These are phyloP conservation scores for Hyperoplus lanceolatus DNA, from an alignment of 2,797 vertebrate species.

Conservation along the genomic window DNA sequence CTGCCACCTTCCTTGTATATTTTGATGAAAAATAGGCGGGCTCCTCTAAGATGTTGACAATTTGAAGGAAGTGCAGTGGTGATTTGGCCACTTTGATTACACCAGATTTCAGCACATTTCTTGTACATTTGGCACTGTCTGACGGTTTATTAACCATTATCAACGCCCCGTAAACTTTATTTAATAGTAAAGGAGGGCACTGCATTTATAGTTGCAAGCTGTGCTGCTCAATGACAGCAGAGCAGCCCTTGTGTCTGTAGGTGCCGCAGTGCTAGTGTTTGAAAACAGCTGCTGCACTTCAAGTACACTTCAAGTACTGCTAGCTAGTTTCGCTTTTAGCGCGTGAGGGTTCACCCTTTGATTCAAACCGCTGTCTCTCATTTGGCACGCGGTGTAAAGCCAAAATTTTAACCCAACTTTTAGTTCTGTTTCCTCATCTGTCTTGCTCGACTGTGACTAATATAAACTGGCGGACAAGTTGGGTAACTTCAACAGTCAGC, in stretches of 20 bases:
- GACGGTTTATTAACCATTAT: neutral
- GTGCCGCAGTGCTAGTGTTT: constrained; percentile 1
- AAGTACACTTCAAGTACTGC: neutral
- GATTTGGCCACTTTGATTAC: neutral
- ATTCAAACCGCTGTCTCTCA: constrained; percentile 1
- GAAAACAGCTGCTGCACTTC: constrained; percentile 21
- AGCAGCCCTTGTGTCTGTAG: constrained; percentile 2
- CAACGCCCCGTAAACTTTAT: neutral
- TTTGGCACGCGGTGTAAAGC: neutral
- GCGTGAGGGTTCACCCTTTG: neutral
- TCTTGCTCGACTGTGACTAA: neutral
- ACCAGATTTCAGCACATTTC: neutral
- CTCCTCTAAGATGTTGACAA: neutral
- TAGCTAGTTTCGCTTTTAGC: constrained; percentile 9
- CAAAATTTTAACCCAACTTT: neutral
- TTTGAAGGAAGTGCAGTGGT: neutral
- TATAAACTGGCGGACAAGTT: neutral
- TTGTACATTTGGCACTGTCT: neutral
- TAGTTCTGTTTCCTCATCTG: too few relatives aligned
- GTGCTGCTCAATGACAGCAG: constrained; percentile 26
- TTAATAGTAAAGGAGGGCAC: neutral
- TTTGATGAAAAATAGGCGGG: constrained; percentile 10
- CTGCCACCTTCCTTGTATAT: constrained; percentile 3
- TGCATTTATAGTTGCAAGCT: neutral
- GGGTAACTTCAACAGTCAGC: neutral